Evolutionary conservation across 2,888 invertebrate species (phyloP), one percentile per base, ranked within the genome.

Genomic region (Spodoptera picta): DNA sequence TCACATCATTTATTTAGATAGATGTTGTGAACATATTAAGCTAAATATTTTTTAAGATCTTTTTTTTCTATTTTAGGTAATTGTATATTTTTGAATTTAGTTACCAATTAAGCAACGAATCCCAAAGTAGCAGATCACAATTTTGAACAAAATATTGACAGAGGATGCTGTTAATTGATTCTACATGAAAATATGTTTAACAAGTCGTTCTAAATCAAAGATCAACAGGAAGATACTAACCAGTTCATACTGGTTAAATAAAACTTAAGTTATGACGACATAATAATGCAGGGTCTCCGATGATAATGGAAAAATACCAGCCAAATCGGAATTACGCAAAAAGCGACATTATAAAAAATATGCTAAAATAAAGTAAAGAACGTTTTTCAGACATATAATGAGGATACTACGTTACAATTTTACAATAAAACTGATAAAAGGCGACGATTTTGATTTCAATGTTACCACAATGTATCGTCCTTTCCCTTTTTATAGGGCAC

Each of bases 111-210:
- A 36, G 7, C 36, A 36, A 36, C 36, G 9, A 36, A 36, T 36
- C 9, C 7, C 6, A 36, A 36, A 36, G 36, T 19, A 19, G 24
- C 42, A 42, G 9, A 36, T 27, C 42, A 54, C 55, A 43, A 19
- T 50, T 41, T 65, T 11, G 43, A 24, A n/a, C 48, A 66, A 73
- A 67, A 67, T 73, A 66, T 67, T 67, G 50, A 66, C 46, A 65
- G 10, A 73, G 27, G n/a, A 51, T 14, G 11, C 19, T 54, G 69
- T 68, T 54, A 73, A 43, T 69, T 69, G 49, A 58, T 46, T 53
- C 19, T 51, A 49, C 69, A 69, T 69, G 74, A 69, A 41, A 42
- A 59, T 2, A 27, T 68, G 46, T 50, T 69, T 73, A 54, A 50
- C 23, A 7, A 47, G 36, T 47, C 41, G 19, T 52, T 27, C 27